phyloP scores from a whole-genome alignment of 2,888 invertebrate species.

The Lissocephala sabroskyi region DNA sequence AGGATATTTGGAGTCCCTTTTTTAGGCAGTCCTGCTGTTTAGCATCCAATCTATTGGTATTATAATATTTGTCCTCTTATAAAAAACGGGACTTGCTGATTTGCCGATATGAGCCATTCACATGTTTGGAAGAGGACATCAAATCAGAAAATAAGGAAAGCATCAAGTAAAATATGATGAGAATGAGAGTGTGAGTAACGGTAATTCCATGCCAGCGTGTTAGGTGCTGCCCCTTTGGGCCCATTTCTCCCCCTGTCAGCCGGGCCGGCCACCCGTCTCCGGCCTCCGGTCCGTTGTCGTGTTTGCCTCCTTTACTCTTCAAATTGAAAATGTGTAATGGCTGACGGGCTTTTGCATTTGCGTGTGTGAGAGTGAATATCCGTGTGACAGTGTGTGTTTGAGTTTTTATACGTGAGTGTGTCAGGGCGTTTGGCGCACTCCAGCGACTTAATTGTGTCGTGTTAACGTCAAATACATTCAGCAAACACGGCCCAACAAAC shows the following conservation, averaged over 20 bases:
- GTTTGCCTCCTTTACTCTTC: too few species aligned
- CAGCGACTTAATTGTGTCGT: slow-evolving; percentile 65
- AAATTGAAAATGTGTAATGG: slow-evolving; percentile 58
- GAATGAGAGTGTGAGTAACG: background rate
- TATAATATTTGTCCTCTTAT: too few species aligned
- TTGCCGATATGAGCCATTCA: too few species aligned
- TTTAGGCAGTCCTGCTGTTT: too few species aligned
- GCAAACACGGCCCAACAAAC: slow-evolving; percentile 62
- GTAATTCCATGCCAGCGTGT: background rate
- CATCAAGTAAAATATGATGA: background rate
- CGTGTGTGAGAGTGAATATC: slow-evolving; percentile 6
- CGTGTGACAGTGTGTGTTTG: slow-evolving; percentile 8
- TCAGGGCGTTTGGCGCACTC: slow-evolving; percentile 46
- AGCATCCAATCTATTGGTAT: too few species aligned
- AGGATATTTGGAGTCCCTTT: too few species aligned
- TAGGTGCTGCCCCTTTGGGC: background rate
- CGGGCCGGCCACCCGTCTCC: background rate
- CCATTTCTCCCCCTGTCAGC: slow-evolving; percentile 3
- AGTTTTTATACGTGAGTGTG: slow-evolving; percentile 10
- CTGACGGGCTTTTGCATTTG: slow-evolving; percentile 19
- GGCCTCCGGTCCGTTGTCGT: background rate
- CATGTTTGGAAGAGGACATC: too few species aligned
- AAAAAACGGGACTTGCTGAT: too few species aligned
- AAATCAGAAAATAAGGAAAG: too few species aligned
- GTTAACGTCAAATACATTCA: slow-evolving; percentile 65